Conservation (phyloP, 1,140 invertebrate species). For the Chironomus striatipennis region DNA sequence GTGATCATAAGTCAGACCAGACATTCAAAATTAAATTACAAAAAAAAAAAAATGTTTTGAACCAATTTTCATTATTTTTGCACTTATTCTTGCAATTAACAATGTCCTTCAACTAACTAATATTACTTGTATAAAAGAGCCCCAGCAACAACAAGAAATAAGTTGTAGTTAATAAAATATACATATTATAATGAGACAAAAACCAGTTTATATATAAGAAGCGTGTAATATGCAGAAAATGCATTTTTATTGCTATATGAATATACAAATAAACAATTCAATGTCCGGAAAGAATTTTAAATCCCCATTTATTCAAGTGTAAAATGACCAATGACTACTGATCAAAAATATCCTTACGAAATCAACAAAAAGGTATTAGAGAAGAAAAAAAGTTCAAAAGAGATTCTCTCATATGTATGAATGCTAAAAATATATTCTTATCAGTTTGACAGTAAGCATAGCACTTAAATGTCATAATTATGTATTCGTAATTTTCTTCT, state of each 20-base stretch:
- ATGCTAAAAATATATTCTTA: no score
- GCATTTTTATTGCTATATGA: background rate
- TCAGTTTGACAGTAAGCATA: no score
- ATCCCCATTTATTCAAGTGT: background rate
- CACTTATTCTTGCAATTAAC: background rate
- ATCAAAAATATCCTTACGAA: no score
- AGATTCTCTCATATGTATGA: no score
- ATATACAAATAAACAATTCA: background rate
- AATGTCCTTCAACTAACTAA: constrained; percentile 18
- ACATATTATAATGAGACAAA: background rate
- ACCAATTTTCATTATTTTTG: constrained; percentile 28
- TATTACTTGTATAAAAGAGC: background rate
- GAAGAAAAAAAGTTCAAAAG: no score
- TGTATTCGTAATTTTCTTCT: no score
- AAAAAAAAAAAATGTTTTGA: no score
- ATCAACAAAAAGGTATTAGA: no score
- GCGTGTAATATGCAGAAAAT: constrained; percentile 5
- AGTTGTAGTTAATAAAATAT: constrained; percentile 17
- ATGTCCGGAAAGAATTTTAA: constrained; percentile 6
- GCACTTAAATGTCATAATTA: no score
- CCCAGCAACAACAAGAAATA: constrained; percentile 14
- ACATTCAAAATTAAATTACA: background rate
- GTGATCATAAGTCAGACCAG: background rate
- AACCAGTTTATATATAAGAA: constrained; percentile 4
- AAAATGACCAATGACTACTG: no score